phyloP scores from a whole-genome alignment of 1,140 invertebrate species.

The Lepidurus couesii region DNA sequence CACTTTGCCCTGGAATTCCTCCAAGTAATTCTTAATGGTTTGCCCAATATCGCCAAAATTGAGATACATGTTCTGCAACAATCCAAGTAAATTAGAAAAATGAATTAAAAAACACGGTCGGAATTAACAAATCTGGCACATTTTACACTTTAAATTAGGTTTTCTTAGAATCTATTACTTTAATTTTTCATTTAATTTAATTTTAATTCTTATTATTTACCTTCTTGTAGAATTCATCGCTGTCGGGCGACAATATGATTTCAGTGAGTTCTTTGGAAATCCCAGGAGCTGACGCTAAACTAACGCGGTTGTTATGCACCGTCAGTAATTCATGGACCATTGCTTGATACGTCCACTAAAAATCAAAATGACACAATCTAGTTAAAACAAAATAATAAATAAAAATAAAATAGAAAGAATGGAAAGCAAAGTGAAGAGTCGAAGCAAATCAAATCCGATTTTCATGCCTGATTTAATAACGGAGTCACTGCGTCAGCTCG shows the following conservation, averaged over 20 bases:
- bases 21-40: slow-evolving; percentile 94
- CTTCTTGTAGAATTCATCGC: slow-evolving; percentile 96
- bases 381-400: slow-evolving; percentile 28
- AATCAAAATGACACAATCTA: slow-evolving; percentile 35
- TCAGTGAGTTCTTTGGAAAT: slow-evolving; percentile 77
- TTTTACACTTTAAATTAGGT: background rate
- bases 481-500: slow-evolving; percentile 93
- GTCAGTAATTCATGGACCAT: slow-evolving; percentile 97
- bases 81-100: background rate
- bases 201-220: slow-evolving; percentile 46
- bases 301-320: slow-evolving; percentile 92
- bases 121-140: background rate
- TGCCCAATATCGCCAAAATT: slow-evolving; percentile 98
- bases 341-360: slow-evolving; percentile 97
- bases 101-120: background rate
- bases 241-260: slow-evolving; percentile 87
- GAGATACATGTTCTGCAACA: slow-evolving; percentile 75
- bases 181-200: too few species aligned
- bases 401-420: slow-evolving; percentile 23
- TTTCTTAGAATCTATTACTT: slow-evolving; percentile 16
- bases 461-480: slow-evolving; percentile 73
- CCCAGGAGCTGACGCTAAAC: slow-evolving; percentile 68
- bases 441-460: background rate
- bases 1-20: slow-evolving; percentile 93
- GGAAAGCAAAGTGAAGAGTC: slow-evolving; percentile 24